Evolutionary conservation across 2,797 vertebrate genomes (phyloP).

Genomic region (Apogon hyalosoma): DNA sequence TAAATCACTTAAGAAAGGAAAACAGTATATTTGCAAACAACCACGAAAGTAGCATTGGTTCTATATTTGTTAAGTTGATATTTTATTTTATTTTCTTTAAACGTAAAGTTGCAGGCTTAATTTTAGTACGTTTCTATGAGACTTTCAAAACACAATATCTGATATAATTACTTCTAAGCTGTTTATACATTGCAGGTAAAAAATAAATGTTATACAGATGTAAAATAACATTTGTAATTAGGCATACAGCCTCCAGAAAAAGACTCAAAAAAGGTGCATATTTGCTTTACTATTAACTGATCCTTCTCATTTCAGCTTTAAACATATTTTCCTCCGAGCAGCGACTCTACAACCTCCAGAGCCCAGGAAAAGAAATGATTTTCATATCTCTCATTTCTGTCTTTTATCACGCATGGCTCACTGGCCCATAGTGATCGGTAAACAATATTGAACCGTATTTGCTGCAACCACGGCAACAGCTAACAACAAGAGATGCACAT

Average conservation of each 20-base stretch:
- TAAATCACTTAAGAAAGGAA: too few species aligned
- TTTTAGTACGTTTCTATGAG: neutral
- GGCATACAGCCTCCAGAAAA: too few species aligned
- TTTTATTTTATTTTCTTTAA: neutral
- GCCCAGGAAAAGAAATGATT: slow-evolving; percentile 12
- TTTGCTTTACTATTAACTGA: neutral
- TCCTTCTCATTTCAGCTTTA: neutral
- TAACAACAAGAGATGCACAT: slow-evolving; percentile 40
- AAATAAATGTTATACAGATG: neutral
- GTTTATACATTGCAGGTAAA: neutral
- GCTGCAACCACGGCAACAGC: slow-evolving; percentile 47
- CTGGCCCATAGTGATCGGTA: slow-evolving; percentile 41
- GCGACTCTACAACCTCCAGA: slow-evolving; percentile 28
- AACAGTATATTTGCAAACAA: too few species aligned
- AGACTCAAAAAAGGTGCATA: too few species aligned
- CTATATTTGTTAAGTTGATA: too few species aligned
- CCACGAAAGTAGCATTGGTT: too few species aligned
- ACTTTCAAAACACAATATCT: neutral
- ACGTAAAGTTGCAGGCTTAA: neutral
- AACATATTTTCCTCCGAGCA: neutral
- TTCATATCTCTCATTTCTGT: slow-evolving; percentile 24
- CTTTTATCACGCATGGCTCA: slow-evolving; percentile 1
- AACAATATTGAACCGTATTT: slow-evolving; percentile 67
- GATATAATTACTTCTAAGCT: neutral
- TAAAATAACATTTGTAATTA: too few species aligned